Base-by-base conservation (phyloP, 35 echinoderm and acorn worm genomes). In the Diadema setosum region DNA sequence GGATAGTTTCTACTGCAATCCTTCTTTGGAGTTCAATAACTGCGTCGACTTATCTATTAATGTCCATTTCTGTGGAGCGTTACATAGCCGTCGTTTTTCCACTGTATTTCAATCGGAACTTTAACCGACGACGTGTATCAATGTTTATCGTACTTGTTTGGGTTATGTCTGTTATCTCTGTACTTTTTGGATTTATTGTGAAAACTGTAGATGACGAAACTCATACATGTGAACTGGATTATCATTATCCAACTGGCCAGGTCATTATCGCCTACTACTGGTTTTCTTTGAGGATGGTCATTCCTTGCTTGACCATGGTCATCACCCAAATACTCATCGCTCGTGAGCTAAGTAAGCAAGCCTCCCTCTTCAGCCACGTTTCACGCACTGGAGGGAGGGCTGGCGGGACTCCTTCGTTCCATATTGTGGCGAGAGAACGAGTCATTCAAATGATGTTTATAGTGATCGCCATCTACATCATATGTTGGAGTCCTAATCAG, bases 381-480 rank as follows among this genome's bases (percentile, higher is more conserved):
- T 61, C 4, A 24, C 29, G 39, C 65, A 65, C 32, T 40, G 17
- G 73, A n/a, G 23, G 50, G 18, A 39, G 34, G 7, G 46, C 32
- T 33, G 55, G 45, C 32, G 37, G 46, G 3, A 55, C 86, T 0
- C 67, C 42, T 6, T 49, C 64, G 60, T 32, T 76, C 15, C 43
- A 78, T 12, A 29, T 27, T 12, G 70, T 58, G 32, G 49, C 86
- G 2, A 34, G 55, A 64, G 41, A 70, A 35, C 70, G 65, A 39
- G 48, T 58, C 37, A 21, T 88, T 24, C 76, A 49, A 39, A 88
- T 88, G 86, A 52, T 88, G 34, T 78, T 88, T 26, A 45, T 82
- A 39, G 86, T 88, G 15, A 80, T 88, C 5, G 55, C 59, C 49
- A 88, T 73, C 14, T 88, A 76, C 45, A 88, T 88, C 40, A 33